Conservation (phyloP, 2,797 vertebrate species). For the Triplophysa yarkandensis region DNA sequence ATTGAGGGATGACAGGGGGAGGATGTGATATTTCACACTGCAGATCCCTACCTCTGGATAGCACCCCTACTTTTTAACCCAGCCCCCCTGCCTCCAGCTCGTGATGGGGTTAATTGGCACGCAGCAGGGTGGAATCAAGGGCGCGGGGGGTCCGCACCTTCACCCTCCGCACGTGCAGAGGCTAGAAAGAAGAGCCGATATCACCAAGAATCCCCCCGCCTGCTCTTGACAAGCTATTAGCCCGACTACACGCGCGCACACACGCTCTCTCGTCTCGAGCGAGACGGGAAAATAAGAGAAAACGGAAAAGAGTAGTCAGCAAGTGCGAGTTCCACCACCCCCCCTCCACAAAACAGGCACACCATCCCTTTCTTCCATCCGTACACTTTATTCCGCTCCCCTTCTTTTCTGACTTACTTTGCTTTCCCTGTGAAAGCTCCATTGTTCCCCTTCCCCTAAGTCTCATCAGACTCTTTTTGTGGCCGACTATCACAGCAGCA, state of each 20-base stretch:
- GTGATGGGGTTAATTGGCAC: constrained; percentile 77
- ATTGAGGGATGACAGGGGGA: constrained; percentile 59
- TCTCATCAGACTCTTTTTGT: constrained; percentile 99
- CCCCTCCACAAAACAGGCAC: constrained; percentile 16
- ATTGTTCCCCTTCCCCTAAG: constrained; percentile 99
- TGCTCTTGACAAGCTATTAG: constrained; percentile 69
- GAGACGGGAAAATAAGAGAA: constrained; percentile 60
- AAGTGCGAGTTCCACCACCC: constrained; percentile 62
- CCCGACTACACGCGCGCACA: constrained; percentile 51
- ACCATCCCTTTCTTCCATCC: constrained; percentile 50
- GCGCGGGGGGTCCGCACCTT: constrained; percentile 75
- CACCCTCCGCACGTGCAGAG: constrained; percentile 70
- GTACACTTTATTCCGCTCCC: constrained; percentile 63
- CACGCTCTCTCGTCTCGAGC: constrained; percentile 58
- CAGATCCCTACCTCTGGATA: constrained; percentile 65
- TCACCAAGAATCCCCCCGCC: constrained; percentile 58
- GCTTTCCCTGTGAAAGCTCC: constrained; percentile 98
- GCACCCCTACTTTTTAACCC: constrained; percentile 60
- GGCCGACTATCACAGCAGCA: constrained; percentile 99
- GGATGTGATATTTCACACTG: constrained; percentile 68
- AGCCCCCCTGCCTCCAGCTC: constrained; percentile 65
- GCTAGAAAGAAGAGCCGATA: constrained; percentile 66
- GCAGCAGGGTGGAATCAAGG: constrained; percentile 72
- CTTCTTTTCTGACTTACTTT: constrained; percentile 96
- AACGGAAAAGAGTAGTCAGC: constrained; percentile 72